Evolutionary conservation across 2,113 vertebrate species (phyloP).

Genomic region (Antennarius striatus): DNA sequence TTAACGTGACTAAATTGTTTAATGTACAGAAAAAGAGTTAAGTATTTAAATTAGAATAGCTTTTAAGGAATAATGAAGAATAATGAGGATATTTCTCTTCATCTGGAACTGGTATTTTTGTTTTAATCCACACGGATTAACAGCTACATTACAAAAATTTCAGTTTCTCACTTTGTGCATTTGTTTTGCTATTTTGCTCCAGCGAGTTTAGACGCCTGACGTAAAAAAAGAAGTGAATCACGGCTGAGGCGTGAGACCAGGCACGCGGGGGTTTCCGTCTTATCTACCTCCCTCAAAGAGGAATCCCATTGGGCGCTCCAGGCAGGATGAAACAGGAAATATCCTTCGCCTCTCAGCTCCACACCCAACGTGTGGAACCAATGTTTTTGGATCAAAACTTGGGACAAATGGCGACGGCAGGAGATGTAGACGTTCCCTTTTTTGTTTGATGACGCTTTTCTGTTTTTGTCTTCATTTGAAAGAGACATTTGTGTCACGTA

Average conservation of each 20-base stretch:
- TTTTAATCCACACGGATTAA: no score
- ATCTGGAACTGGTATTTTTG: background rate
- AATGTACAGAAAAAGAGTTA: background rate
- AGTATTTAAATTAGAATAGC: background rate
- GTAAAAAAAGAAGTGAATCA: slow-evolving; percentile 20
- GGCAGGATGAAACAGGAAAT: background rate
- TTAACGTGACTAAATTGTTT: background rate
- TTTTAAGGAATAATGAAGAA: slow-evolving; percentile 2
- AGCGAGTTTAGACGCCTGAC: slow-evolving; percentile 8
- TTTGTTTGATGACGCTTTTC: background rate
- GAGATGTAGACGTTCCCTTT: background rate
- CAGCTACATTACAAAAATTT: no score
- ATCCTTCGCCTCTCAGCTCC: slow-evolving; percentile 13
- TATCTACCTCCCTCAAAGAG: slow-evolving; percentile 12
- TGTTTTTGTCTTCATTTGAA: background rate
- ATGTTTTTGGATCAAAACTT: background rate
- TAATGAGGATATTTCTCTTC: background rate
- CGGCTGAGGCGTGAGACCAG: background rate
- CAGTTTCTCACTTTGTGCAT: background rate
- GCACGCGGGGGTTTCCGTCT: slow-evolving; percentile 3
- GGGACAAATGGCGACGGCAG: no score
- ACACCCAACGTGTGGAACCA: background rate
- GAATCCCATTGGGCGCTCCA: slow-evolving; percentile 30
- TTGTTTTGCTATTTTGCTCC: background rate
- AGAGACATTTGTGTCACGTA: background rate